phyloP scores from a whole-genome alignment of 2,888 invertebrate genomes.

The Trichogramma evanescens region DNA sequence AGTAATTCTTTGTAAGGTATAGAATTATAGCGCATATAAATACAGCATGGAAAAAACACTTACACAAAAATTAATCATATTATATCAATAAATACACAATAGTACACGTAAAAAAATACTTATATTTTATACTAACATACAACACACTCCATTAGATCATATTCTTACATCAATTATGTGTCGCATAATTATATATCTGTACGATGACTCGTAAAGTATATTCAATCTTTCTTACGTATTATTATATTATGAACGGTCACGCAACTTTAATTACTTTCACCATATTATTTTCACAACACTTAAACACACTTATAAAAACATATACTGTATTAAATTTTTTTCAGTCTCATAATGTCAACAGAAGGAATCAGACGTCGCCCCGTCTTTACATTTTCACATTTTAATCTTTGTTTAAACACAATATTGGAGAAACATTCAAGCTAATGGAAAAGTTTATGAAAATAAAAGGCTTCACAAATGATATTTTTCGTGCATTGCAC shows the following conservation, averaged over 20 bases:
- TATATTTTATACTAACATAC: conserved; percentile 31
- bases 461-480: conserved; percentile 21
- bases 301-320: conserved; percentile 19
- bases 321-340: conserved; percentile 24
- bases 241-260: conserved; percentile 10
- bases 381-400: conserved; percentile 13
- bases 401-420: conserved; percentile 5
- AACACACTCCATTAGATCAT: conserved; percentile 12
- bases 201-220: conserved; percentile 16
- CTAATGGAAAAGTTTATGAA: conserved; percentile 25
- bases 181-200: conserved; percentile 1
- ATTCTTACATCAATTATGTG: conserved; percentile 2
- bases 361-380: conserved; percentile 21
- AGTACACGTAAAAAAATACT: conserved; percentile 43
- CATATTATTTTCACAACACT: conserved; percentile 19
- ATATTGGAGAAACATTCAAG: conserved; percentile 8
- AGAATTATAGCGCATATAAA: conserved; percentile 19
- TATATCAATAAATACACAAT: conserved; percentile 33
- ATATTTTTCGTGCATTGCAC: too few species aligned
- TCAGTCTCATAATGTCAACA: conserved; percentile 39
- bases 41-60: conserved; percentile 7
- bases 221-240: conserved; percentile 14
- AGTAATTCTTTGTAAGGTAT: conserved; percentile 16
- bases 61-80: conserved; percentile 18
- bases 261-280: conserved; percentile 12